Base-by-base conservation (phyloP, 1,140 invertebrate species). In the Drosophila bifasciata region DNA sequence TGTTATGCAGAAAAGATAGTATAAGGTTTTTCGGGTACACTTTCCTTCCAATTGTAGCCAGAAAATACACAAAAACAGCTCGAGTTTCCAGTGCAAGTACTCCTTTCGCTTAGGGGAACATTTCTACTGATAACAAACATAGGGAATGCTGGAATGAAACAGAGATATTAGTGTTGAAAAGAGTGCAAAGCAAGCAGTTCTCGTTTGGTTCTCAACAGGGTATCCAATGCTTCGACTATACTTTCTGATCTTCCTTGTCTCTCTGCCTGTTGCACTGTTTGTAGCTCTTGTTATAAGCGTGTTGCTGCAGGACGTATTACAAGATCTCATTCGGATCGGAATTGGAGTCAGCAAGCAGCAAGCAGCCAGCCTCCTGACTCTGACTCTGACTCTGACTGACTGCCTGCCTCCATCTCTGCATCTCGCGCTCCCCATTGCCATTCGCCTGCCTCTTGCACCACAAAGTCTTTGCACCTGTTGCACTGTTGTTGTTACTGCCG, bases 291-390 rank as follows among this genome's bases (percentile, higher is more conserved):
- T 68, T 68, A 68, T 68, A 67, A 49, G 49, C 63, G 63, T 36
- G 32, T 56, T 69, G 66, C 56, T 68, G 66, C 66, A 69, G 66
- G 66, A 69, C 66, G 66, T 69, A 69, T 68, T 68, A 68, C 66
- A 68, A 68, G 66, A 68, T 68, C 66, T 48, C 63, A 36, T 36
- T 36, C 46, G 51, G 36, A 32, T 41, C 21, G 21, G 28, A 28
- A 28, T 28, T 28, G 28, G 8, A 28, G 28, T 28, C 28, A 28
- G 28, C 28, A 28, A 28, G 28, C 28, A 28, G 28, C 28, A 2
- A 21, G 19, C 23, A 43, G 36, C 50, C 48, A 48, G 32, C 44
- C 53, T 66, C 60, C 21, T 40, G 39, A 6, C n/a, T n/a, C n/a
- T n/a, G n/a, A n/a, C 40, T 15, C 9, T 21, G 19, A 1, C 19